Percentiles rank a stretch among this genome's conserved stretches.
Evolutionary conservation across 1,140 invertebrate genomes (phyloP).

Genomic region (Drosophila micromelanica): DNA sequence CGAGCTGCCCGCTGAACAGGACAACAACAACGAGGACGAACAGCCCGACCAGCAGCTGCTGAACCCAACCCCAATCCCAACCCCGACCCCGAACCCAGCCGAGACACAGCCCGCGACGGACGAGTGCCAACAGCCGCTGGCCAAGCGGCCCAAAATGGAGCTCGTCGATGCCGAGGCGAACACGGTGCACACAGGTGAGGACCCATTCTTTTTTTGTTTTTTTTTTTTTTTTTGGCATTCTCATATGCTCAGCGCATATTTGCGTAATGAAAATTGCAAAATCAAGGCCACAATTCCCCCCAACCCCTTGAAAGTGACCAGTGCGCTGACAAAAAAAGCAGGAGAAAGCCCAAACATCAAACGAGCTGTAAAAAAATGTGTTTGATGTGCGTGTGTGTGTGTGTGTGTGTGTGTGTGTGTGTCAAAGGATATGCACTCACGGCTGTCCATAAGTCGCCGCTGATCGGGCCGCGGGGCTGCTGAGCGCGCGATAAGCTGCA

Average conservation of each 20-base stretch:
- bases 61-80: background rate
- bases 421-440: conserved; percentile 43
- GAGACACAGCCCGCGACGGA: conserved; percentile 2
- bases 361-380: conserved; percentile 65
- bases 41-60: conserved; percentile 54
- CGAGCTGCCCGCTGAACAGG: conserved; percentile 72
- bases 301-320: conserved; percentile 18
- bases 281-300: conserved; percentile 17
- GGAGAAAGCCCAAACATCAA: conserved; percentile 39
- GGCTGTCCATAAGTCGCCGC: conserved; percentile 42
- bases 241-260: conserved; percentile 43
- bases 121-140: conserved; percentile 80
- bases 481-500: conserved; percentile 70
- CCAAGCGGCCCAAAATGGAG: conserved; percentile 91
- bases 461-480: conserved; percentile 62
- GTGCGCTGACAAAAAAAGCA: background rate
- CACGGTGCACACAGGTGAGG: conserved; percentile 94
- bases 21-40: conserved; percentile 57
- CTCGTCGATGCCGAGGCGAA: conserved; percentile 94
- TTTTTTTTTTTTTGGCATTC: background rate
- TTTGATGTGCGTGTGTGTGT: conserved; percentile 61
- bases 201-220: too few relatives aligned
- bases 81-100: background rate
- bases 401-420: conserved; percentile 5
- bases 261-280: conserved; percentile 54